Base-by-base conservation (phyloP, 2,797 vertebrate species). In the Otolemur crassicaudatus region DNA sequence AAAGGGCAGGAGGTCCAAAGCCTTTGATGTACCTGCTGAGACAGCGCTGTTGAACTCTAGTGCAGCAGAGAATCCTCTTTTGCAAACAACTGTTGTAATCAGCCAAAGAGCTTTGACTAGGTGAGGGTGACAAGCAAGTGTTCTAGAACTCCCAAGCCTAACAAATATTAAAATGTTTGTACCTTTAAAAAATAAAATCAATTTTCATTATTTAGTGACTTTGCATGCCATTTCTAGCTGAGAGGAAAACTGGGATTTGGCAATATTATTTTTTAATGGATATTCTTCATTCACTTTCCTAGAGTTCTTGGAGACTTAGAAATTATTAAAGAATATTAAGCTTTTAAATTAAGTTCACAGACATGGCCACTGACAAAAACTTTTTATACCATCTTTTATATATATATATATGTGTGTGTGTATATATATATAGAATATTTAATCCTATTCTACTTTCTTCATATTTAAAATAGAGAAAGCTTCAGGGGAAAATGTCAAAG, bases 401-500 rank as follows among this genome's bases (percentile, higher is more conserved):
- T 53, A 53, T 53, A 14, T 53, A 16, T 53, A 3, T 49, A 13
- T 49, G 11, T 49, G 12, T 49, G 12, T 14, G 12, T 49, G 12
- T 49, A 1, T 53, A 3, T 53, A 4, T 53, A 4, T 49, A 14
- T 49, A 49, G n/a, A 83, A 72, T 61, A 56, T 87, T 53, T 96
- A 91, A 86, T 90, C 94, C 27, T 80, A 67, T 73, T 93, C 60
- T 3, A 92, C 25, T 96, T 56, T 91, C 65, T 94, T 90, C 96
- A 82, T 87, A 89, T 81, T 27, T 61, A 91, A 95, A 93, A 77
- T 63, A 85, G 82, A 95, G 95, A 91, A 92, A 53, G 37, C 72
- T 91, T 94, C 63, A 94, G 87, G 77, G 40, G 23, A 70, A 82
- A 81, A 37, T 95, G 94, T 95, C 96, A 98, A 97, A 81, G 70